Conservation (phyloP, 2,797 vertebrate genomes). For the Somateria mollissima region DNA sequence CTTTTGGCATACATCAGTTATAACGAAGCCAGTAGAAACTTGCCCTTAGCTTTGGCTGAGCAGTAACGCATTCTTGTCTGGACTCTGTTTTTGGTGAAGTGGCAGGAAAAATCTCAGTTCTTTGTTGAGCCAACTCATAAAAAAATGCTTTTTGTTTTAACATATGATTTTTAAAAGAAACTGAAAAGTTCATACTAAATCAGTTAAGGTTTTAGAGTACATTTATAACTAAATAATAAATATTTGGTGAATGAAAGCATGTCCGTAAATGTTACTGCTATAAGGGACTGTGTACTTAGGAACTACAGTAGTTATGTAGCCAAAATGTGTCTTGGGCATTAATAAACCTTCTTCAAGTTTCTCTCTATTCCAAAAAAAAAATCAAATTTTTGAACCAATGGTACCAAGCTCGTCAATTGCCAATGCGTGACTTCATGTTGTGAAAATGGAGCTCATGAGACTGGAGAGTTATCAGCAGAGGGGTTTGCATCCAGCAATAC, state of each 20-base stretch:
- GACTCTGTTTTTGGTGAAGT: conserved; percentile 66
- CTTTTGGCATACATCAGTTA: conserved; percentile 66
- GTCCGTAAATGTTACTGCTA: conserved; percentile 11
- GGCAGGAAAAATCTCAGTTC: conserved; percentile 62
- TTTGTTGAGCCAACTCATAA: conserved; percentile 40
- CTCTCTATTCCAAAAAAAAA: conserved; percentile 5
- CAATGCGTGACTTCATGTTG: background rate
- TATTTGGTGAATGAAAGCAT: conserved; percentile 53
- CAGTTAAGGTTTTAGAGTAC: conserved; percentile 19
- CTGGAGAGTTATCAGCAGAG: conserved; percentile 8
- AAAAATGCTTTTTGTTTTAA: conserved; percentile 48
- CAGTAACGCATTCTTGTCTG: conserved; percentile 62
- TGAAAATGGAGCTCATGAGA: background rate
- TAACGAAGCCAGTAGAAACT: conserved; percentile 69
- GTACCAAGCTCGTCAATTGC: background rate
- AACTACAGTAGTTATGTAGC: background rate
- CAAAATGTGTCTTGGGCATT: background rate
- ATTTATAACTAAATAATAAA: conserved; percentile 51
- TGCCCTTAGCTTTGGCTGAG: conserved; percentile 62
- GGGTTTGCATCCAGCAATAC: background rate
- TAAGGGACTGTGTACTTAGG: background rate
- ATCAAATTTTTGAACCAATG: background rate
- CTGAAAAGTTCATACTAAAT: conserved; percentile 1
- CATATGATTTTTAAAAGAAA: conserved; percentile 28
- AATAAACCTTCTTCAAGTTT: conserved; percentile 31